Evolutionary conservation across 2,113 vertebrate species (phyloP), one percentile per base, ranked within the genome.

Genomic region (Brachirus orientalis): DNA sequence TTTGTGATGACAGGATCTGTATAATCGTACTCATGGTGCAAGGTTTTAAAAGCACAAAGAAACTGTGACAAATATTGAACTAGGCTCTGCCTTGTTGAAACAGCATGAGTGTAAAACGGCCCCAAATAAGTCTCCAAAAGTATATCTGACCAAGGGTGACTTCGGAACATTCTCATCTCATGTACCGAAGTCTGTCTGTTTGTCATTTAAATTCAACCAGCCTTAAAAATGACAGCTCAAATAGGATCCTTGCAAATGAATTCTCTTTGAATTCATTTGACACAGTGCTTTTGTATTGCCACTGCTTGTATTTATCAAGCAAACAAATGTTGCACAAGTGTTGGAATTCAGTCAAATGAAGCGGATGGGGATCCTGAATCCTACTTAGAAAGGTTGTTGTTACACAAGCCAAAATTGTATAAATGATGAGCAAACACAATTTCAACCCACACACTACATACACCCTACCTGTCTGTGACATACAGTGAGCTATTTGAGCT

Each of bases 311-410:
- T 14, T 43, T 43, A 3, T 59, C 3, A 20, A 69, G 35, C 35
- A 55, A 61, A 66, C n/a, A 71, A 48, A 14, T 10, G 45, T 75
- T 9, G 10, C 4, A 33, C 53, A 67, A 0, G 11, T 12, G 38
- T 2, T 0, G 2, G 22, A 43, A 10, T 47, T 4, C 43, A 10
- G 52, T 47, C 7, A 41, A 10, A 9, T 46, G 0, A 11, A 13
- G 80, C 87, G 84, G 81, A 82, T 59, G 2, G 20, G 62, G 6
- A 65, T 84, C 81, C 77, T 72, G 13, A 47, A 70, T 48, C 18
- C 9, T 44, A 43, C 1, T 13, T 13, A 4, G 6, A 28, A 28
- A 28, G n/a, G n/a, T n/a, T n/a, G n/a, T n/a, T n/a, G n/a, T n/a
- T n/a, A n/a, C n/a, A n/a, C n/a, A n/a, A n/a, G n/a, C n/a, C n/a